Base-by-base conservation (phyloP, 2,797 vertebrate species). In the Caiman crocodilus region DNA sequence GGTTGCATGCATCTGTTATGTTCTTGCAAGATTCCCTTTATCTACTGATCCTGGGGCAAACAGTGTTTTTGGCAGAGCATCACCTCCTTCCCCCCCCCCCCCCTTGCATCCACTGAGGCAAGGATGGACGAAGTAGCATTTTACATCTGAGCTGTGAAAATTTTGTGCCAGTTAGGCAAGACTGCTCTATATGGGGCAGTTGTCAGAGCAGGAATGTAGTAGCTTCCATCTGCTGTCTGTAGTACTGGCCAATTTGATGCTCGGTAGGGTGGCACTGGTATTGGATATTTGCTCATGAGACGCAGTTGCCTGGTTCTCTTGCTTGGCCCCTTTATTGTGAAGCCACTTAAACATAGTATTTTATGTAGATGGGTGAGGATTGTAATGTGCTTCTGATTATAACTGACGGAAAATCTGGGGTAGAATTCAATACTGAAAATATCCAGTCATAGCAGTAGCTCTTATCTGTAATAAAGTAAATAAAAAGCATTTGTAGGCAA, bases 1-100 rank as follows among this genome's bases (percentile, higher is more conserved):
- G 18, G 0, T 35, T 61, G 56, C 2, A 50, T 28, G 4, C 30
- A 14, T 79, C 26, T 82, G 61, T 73, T 78, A 11, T 1, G 32
- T n/a, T 9, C 26, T 35, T 76, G 78, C 60, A 64, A 14, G 64
- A n/a, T 84, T 88, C 4, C 4, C 28, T 84, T 79, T n/a, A 7
- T n/a, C 4, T 17, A 65, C 63, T 64, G 26, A 63, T 28, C n/a
- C 28, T 67, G 50, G 42, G 61, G 14, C 25, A 84, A 32, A 57
- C n/a, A n/a, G 30, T 32, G 2, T 82, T 95, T 84, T 42, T 76
- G 85, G 30, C n/a, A 84, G 79, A 60, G 61, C 79, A 65, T 71
- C 16, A 80, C 83, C n/a, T 28, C 65, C 20, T 50, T 79, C 71
- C 84, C 80, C 25, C 60, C 35, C 7, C 67, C 3, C 7, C 74